Evolutionary conservation across 2,113 vertebrate species (phyloP).

Genomic region (Panthera leo): DNA sequence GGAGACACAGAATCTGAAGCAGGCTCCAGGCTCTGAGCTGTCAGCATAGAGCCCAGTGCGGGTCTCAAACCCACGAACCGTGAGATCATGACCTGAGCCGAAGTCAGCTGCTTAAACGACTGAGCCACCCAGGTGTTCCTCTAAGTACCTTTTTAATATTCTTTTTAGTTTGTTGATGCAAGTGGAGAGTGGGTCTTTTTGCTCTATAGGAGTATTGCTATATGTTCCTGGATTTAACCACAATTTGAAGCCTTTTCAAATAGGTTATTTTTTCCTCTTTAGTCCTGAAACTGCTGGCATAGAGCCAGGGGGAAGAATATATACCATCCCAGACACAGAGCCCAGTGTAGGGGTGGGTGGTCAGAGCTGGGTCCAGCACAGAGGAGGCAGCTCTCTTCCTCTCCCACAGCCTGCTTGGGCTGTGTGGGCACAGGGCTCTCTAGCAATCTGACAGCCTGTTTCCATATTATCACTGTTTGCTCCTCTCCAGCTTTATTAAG

Average conservation of each 20-base stretch:
- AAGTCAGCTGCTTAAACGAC: too few relatives aligned
- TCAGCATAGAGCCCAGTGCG: too few relatives aligned
- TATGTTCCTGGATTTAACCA: not conserved
- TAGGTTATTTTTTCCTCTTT: not conserved
- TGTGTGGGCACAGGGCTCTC: not conserved
- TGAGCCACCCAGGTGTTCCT: too few relatives aligned
- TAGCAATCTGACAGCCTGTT: not conserved
- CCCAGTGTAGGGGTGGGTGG: not conserved
- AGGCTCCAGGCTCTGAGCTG: too few relatives aligned
- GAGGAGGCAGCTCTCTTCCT: too few relatives aligned
- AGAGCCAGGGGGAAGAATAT: not conserved
- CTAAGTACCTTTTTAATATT: not conserved
- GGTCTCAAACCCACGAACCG: too few relatives aligned
- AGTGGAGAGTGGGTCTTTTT: not conserved
- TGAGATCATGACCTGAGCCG: too few relatives aligned
- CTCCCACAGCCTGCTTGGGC: not conserved
- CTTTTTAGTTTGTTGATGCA: not conserved
- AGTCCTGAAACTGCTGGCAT: not conserved
- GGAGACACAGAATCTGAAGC: too few relatives aligned
- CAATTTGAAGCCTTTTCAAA: not conserved
- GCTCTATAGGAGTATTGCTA: not conserved
- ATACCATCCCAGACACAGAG: not conserved
- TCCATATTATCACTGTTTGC: slow-evolving; percentile 36
- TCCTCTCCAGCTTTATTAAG: slow-evolving; percentile 63
- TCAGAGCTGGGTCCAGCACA: not conserved